Evolutionary conservation across 2,888 invertebrate genomes (phyloP).

Genomic region (Epirrhoe tristata): DNA sequence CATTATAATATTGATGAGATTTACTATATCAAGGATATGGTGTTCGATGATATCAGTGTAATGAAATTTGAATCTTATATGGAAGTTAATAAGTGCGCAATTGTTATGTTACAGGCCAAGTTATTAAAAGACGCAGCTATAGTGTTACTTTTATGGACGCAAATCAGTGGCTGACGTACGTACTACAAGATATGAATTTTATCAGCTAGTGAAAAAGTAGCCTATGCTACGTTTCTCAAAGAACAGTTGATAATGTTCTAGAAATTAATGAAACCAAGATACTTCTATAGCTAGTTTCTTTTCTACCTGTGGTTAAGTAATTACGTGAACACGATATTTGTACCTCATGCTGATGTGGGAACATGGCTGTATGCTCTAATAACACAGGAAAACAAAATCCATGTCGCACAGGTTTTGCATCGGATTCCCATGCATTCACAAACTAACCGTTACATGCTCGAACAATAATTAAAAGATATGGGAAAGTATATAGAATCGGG

Average conservation of each 20-base stretch:
- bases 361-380: slow-evolving; percentile 30
- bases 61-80: slow-evolving; percentile 31
- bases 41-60: slow-evolving; percentile 21
- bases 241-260: too few relatives aligned
- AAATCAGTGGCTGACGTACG: neutral
- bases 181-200: neutral
- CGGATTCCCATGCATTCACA: slow-evolving; percentile 35
- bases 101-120: neutral
- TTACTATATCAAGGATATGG: slow-evolving; percentile 26
- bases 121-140: slow-evolving; percentile 7
- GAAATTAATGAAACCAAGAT: too few relatives aligned
- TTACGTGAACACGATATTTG: neutral
- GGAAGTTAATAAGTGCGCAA: slow-evolving; percentile 14
- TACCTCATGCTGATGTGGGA: slow-evolving; percentile 23
- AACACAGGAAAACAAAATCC: slow-evolving; percentile 39
- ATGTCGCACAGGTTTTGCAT: slow-evolving; percentile 41
- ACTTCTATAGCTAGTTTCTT: neutral
- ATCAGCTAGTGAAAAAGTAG: neutral
- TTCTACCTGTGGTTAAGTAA: neutral
- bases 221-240: neutral
- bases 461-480: slow-evolving; percentile 57
- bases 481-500: slow-evolving; percentile 57
- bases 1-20: slow-evolving; percentile 21
- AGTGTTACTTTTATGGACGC: slow-evolving; percentile 2
- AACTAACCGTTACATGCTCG: slow-evolving; percentile 50